Conservation (phyloP, 1,140 invertebrate species). For the Pseudomyrmex sp. region DNA sequence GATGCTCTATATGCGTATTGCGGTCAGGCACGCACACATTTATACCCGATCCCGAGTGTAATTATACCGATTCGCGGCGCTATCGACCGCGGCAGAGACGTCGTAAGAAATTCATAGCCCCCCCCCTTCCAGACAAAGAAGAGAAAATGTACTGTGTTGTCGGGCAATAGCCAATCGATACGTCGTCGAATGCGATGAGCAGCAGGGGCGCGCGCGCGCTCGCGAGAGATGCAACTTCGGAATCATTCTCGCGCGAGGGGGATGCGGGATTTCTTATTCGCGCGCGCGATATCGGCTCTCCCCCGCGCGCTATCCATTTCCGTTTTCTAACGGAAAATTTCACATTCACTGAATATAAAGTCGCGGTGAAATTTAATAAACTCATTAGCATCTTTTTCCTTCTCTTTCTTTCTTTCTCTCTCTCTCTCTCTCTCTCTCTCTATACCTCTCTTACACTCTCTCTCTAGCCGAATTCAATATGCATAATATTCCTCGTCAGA, state of each 20-base stretch:
- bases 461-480: too few relatives aligned
- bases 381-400: conserved; percentile 1
- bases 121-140: conserved; percentile 1
- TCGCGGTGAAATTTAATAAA: conserved; percentile 58
- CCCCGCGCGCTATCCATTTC: conserved; percentile 15
- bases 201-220: conserved; percentile 7
- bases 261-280: neutral
- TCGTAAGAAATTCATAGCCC: conserved; percentile 71
- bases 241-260: conserved; percentile 33
- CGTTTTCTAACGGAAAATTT: conserved; percentile 22
- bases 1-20: conserved; percentile 21
- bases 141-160: conserved; percentile 59
- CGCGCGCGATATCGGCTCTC: conserved; percentile 11
- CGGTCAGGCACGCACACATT: conserved; percentile 29
- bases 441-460: neutral
- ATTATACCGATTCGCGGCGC: conserved; percentile 50
- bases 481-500: too few relatives aligned
- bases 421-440: too few relatives aligned
- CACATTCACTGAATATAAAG: conserved; percentile 67
- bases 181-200: conserved; percentile 54
- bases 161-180: conserved; percentile 67
- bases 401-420: neutral
- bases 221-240: conserved; percentile 30
- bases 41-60: conserved; percentile 47
- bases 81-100: conserved; percentile 59